These are phyloP conservation scores for Eurypyga helias DNA, from an alignment of 2,113 vertebrate genomes.

Conservation along the genomic window DNA sequence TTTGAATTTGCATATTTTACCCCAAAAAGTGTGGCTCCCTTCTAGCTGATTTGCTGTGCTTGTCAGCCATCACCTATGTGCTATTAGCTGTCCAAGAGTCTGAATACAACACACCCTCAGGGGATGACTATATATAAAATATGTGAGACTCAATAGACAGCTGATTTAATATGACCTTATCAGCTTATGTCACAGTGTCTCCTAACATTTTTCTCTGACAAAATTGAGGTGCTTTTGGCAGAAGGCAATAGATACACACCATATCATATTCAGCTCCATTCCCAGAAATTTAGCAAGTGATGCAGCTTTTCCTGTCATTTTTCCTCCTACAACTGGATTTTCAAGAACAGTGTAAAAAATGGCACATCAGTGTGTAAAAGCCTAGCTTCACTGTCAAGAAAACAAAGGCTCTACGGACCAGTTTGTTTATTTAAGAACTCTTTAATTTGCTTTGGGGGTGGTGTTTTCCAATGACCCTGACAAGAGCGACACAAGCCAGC, in stretches of 20 bases:
- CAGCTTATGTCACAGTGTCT: slow-evolving; percentile 65
- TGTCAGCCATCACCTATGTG: slow-evolving; percentile 46
- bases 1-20: not conserved
- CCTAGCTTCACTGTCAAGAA: not conserved
- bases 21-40: not conserved
- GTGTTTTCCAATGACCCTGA: not conserved
- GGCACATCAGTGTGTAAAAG: not conserved
- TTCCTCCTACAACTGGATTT: slow-evolving; percentile 11
- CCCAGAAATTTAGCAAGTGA: slow-evolving; percentile 50
- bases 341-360: not conserved
- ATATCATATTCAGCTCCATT: slow-evolving; percentile 37
- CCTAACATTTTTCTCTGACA: slow-evolving; percentile 48
- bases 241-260: slow-evolving; percentile 58
- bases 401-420: not conserved
- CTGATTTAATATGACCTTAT: slow-evolving; percentile 73
- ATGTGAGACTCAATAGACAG: slow-evolving; percentile 60
- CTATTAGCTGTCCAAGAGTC: not conserved
- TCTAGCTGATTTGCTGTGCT: not conserved
- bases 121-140: slow-evolving; percentile 47
- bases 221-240: slow-evolving; percentile 59
- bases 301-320: not conserved
- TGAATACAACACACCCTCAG: slow-evolving; percentile 24
- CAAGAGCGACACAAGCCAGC: not conserved
- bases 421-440: not conserved
- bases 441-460: not conserved